Evolutionary conservation across 2,888 invertebrate species (phyloP).

Genomic region (Lymantria dispar): DNA sequence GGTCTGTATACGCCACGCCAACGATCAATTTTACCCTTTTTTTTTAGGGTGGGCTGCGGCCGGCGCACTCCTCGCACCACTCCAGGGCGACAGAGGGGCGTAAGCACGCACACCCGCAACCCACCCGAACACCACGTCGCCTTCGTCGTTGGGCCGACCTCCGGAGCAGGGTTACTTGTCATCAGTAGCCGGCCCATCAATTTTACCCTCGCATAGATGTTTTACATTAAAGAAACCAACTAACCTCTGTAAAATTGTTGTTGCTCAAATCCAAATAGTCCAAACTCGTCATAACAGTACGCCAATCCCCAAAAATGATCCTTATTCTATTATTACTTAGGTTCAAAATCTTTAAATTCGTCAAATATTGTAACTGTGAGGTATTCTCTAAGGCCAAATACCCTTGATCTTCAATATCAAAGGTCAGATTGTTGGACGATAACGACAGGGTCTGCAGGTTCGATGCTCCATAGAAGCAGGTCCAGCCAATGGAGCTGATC

Average conservation of each 20-base stretch:
- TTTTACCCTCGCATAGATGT: too few species aligned
- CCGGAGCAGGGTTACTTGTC: too few species aligned
- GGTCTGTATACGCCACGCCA: too few species aligned
- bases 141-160: too few species aligned
- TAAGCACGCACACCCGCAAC: too few species aligned
- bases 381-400: neutral
- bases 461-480: conserved; percentile 9
- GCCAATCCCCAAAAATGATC: conserved; percentile 20
- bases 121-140: too few species aligned
- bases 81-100: too few species aligned
- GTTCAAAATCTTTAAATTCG: conserved; percentile 4
- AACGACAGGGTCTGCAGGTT: conserved; percentile 21
- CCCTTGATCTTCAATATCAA: neutral
- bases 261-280: conserved; percentile 7
- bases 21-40: too few species aligned
- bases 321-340: conserved; percentile 14
- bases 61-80: too few species aligned
- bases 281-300: neutral
- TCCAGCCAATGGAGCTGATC: conserved; percentile 14
- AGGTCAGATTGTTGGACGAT: conserved; percentile 28
- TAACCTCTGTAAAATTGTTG: conserved; percentile 21
- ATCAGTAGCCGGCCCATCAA: too few species aligned
- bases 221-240: too few species aligned
- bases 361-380: conserved; percentile 10
- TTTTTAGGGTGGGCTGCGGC: too few species aligned